Percentiles rank a stretch among this genome's conserved stretches.
These are phyloP conservation scores for Pachymerium ferrugineum DNA, from an alignment of 2,888 invertebrate species.

Conservation along the genomic window DNA sequence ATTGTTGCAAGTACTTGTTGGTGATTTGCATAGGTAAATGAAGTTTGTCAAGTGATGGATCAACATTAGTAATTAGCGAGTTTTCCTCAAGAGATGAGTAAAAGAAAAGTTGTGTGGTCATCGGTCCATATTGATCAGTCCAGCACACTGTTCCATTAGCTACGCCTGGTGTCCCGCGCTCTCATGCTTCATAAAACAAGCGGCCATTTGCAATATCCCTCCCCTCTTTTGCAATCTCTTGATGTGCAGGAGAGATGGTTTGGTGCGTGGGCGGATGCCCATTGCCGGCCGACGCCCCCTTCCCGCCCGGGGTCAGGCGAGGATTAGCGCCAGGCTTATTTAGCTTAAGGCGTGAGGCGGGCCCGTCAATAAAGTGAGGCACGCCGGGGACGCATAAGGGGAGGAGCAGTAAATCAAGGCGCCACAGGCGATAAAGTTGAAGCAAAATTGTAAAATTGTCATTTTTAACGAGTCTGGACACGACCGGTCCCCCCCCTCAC, in stretches of 20 bases:
- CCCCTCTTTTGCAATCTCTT: slow-evolving; percentile 10
- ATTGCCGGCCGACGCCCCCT: background rate
- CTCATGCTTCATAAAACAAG: slow-evolving; percentile 21
- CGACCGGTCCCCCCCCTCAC: background rate
- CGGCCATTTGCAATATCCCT: slow-evolving; percentile 21
- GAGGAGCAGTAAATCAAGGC: slow-evolving; percentile 21
- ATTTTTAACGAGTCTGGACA: slow-evolving; percentile 21
- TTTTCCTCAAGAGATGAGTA: slow-evolving; percentile 3
- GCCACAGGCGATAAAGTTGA: slow-evolving; percentile 18
- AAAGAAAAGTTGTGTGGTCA: slow-evolving; percentile 9
- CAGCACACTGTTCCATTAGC: slow-evolving; percentile 18
- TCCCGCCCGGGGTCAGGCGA: slow-evolving; percentile 18
- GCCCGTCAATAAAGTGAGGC: slow-evolving; percentile 15
- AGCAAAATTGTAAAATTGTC: slow-evolving; percentile 18
- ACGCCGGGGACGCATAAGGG: slow-evolving; percentile 15
- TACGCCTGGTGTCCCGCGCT: slow-evolving; percentile 18
- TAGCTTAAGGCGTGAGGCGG: slow-evolving; percentile 21
- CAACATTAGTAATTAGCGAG: slow-evolving; percentile 1
- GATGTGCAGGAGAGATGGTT: slow-evolving; percentile 15
- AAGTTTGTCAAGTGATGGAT: slow-evolving; percentile 12
- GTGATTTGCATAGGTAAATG: too few species aligned
- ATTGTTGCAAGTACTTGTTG: background rate
- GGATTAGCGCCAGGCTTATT: slow-evolving; percentile 15
- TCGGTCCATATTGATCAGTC: slow-evolving; percentile 21
- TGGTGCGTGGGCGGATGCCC: slow-evolving; percentile 18